Percentiles rank a stretch among this genome's conserved stretches.
These are phyloP conservation scores for Stigmatopora argus DNA, from an alignment of 2,113 vertebrate genomes.

Conservation along the genomic window DNA sequence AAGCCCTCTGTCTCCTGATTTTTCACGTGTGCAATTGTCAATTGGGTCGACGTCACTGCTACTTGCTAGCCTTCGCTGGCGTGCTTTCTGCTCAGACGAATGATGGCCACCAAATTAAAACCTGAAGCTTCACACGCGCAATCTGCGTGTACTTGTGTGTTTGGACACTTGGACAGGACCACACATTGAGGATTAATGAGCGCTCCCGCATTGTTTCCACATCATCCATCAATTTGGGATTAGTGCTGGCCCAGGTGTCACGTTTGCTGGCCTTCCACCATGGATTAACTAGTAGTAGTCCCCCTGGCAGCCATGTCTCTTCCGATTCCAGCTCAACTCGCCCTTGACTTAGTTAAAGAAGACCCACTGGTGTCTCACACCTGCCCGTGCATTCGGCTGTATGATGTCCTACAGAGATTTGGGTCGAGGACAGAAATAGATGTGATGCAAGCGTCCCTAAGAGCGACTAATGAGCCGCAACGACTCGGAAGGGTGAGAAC, in stretches of 20 bases:
- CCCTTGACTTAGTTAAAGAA: conserved; percentile 4
- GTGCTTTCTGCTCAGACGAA: conserved; percentile 30
- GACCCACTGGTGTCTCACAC: not conserved
- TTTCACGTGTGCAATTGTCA: not conserved
- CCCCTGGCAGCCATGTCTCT: not conserved
- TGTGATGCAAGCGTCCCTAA: not conserved
- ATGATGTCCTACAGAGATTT: not conserved
- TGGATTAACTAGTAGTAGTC: not conserved
- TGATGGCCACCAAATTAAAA: conserved; percentile 46
- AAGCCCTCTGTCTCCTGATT: not conserved
- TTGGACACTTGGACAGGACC: conserved; percentile 19
- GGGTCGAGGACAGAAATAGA: conserved; percentile 1
- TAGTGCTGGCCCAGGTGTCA: conserved; percentile 11
- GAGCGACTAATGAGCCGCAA: conserved; percentile 2
- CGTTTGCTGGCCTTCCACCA: not conserved
- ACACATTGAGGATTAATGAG: conserved; percentile 49
- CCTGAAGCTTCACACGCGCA: not conserved
- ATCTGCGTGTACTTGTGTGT: conserved; percentile 1
- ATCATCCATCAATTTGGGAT: conserved; percentile 35
- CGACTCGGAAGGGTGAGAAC: not conserved
- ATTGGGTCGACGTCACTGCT: not conserved
- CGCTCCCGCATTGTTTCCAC: conserved; percentile 12
- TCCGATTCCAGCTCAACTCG: not conserved
- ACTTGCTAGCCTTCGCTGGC: conserved; percentile 16
- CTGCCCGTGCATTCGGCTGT: not conserved